phyloP scores from a whole-genome alignment of 1,140 invertebrate genomes.

The Drosophila malerkotliana region DNA sequence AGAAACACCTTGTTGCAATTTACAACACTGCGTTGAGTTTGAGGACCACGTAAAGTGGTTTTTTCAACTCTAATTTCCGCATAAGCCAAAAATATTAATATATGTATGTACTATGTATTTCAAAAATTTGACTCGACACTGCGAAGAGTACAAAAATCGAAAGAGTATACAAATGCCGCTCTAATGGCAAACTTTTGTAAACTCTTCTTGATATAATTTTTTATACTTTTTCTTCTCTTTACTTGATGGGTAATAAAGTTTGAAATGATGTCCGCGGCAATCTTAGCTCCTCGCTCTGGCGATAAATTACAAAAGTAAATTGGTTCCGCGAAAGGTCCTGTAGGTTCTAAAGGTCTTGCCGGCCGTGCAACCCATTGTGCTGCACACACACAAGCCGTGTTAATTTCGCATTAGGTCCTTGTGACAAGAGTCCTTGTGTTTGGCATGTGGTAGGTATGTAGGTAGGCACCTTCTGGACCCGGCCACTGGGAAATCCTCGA shows the following conservation, averaged over 20 bases:
- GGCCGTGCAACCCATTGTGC: constrained; percentile 7
- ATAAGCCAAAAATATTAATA: no score
- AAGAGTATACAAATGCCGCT: neutral
- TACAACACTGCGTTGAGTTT: no score
- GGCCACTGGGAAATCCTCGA: neutral
- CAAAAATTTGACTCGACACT: no score
- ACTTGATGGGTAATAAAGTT: constrained; percentile 22
- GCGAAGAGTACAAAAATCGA: no score
- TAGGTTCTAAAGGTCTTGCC: neutral
- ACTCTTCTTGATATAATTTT: neutral
- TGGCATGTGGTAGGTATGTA: no score
- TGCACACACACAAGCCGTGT: constrained; percentile 17
- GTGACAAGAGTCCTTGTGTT: neutral
- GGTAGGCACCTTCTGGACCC: neutral
- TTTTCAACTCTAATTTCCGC: no score
- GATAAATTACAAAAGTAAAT: constrained; percentile 60
- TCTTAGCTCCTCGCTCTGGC: neutral
- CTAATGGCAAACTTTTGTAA: neutral
- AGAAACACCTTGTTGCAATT: no score
- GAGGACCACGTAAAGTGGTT: no score
- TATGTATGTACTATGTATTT: no score
- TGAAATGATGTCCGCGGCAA: constrained; percentile 28
- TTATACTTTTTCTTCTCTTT: neutral
- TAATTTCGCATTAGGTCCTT: constrained; percentile 19
- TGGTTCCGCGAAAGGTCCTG: constrained; percentile 15